A percentile compares a stretch with the other conserved stretches of the same genome.
Evolutionary conservation across 2,113 vertebrate species (phyloP).

Genomic region (Hassar affinis): DNA sequence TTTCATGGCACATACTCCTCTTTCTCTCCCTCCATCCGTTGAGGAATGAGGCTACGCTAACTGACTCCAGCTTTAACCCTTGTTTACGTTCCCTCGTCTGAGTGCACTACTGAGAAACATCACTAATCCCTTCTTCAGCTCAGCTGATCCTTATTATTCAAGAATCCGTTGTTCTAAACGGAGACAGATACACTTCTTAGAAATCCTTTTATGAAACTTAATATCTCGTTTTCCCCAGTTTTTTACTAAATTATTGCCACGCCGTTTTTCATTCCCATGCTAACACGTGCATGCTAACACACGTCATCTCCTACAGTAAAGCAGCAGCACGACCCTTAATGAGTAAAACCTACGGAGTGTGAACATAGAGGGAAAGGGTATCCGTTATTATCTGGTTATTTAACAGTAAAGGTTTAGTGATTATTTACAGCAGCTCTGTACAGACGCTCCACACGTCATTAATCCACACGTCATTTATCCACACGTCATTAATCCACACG

Average conservation of each 20-base stretch:
- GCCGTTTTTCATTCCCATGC: not conserved
- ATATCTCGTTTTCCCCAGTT: not conserved
- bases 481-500: too few relatives aligned
- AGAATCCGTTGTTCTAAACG: not conserved
- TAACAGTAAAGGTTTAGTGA: too few relatives aligned
- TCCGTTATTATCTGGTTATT: not conserved
- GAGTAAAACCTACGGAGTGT: not conserved
- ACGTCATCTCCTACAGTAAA: not conserved
- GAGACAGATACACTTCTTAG: not conserved
- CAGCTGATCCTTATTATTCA: conserved; percentile 25
- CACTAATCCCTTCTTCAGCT: conserved; percentile 5
- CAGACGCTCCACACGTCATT: not conserved
- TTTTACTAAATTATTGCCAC: not conserved
- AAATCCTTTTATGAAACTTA: conserved; percentile 10
- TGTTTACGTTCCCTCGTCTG: conserved; percentile 3
- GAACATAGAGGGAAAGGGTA: not conserved
- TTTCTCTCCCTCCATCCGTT: conserved; percentile 54
- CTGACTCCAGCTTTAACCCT: conserved; percentile 55
- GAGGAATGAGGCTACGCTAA: conserved; percentile 60
- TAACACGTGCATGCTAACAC: not conserved
- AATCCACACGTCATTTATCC: not conserved
- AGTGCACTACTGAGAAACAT: not conserved
- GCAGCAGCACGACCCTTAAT: not conserved
- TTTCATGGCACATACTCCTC: conserved; percentile 54
- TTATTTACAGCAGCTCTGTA: not conserved